Base-by-base conservation (phyloP, 2,113 vertebrate species). In the Pollimyrus isidori region DNA sequence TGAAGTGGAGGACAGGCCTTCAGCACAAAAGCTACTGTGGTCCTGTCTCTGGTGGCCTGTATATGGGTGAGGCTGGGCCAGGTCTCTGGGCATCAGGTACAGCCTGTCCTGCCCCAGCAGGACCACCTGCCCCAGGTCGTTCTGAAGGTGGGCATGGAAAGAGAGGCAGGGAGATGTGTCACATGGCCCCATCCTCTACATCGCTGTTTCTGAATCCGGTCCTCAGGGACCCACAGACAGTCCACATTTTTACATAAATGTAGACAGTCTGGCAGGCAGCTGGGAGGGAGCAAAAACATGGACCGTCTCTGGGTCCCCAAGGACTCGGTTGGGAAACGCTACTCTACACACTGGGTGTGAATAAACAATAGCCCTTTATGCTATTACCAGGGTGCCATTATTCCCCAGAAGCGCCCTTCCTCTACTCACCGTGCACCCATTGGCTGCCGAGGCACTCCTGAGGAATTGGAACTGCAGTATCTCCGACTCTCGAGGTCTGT, bases 401-500 rank as follows among this genome's bases (percentile, higher is more conserved):
- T 86, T 11, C 21, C n/a, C 39, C 48, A 86, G 45, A 48, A 50
- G 15, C 48, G 0, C 7, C 48, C 49, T 11, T 4, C n/a, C 17
- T 48, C 73, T 58, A 93, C 97, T 95, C 95, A 99, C 98, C 96
- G 98, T 99, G 95, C 98, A 99, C 86, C 98, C 98, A 92, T 99
- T 99, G 92, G 98, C 97, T 17, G 98, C 97, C 93, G 99, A 97
- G 7, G 97, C 97, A 89, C 98, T 99, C 95, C 99, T 99, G 92
- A 99, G 98, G 93, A 99, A 99, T 91, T 98, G 97, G 93, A 99
- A 99, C 30, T 99, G 97, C 91, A 99, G 95, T 91, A 99, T 98
- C 90, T 97, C 96, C 21, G 96, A 94, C 2, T 96, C 96, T 82
- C 90, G 90, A 88, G 89, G 89, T 39, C 94, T 93, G 89, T 89